These are phyloP conservation scores for Dryobota labecula DNA, from an alignment of 2,888 invertebrate genomes.

Conservation along the genomic window DNA sequence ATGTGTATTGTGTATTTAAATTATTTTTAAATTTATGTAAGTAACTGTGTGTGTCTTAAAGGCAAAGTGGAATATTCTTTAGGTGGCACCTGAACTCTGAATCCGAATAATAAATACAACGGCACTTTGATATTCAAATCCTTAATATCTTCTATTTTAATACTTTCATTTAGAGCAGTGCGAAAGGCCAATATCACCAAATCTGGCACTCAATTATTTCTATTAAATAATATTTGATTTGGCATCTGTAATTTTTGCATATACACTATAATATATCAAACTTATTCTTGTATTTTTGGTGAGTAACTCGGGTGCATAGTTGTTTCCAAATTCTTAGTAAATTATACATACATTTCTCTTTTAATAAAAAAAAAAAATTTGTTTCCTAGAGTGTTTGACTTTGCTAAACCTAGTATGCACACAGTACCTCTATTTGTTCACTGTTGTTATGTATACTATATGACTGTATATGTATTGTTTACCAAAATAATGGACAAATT, in stretches of 20 bases:
- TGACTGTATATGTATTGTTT: slow-evolving; percentile 74
- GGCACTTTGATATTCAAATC: background rate
- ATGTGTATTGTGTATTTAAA: slow-evolving; percentile 68
- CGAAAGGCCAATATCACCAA: background rate
- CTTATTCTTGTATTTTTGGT: background rate
- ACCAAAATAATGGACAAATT: slow-evolving; percentile 67
- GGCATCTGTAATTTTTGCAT: slow-evolving; percentile 2
- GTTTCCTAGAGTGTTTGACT: slow-evolving; percentile 34
- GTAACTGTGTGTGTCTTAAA: slow-evolving; percentile 55
- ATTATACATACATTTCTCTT: slow-evolving; percentile 19
- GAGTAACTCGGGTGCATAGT: slow-evolving; percentile 9
- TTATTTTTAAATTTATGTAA: slow-evolving; percentile 68
- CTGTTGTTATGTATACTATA: slow-evolving; percentile 78
- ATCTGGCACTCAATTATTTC: too few species aligned
- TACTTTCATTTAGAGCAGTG: background rate
- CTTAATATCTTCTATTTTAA: background rate
- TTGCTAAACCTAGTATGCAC: slow-evolving; percentile 21
- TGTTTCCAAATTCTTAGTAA: slow-evolving; percentile 18
- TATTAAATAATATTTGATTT: background rate
- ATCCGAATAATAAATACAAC: background rate
- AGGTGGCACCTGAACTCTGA: background rate
- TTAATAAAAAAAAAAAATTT: background rate
- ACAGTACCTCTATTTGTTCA: slow-evolving; percentile 59
- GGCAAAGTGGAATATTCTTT: slow-evolving; percentile 40
- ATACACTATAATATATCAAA: slow-evolving; percentile 12